Conservation (phyloP, 2,888 invertebrate species). For the Deroplatys truncata region DNA sequence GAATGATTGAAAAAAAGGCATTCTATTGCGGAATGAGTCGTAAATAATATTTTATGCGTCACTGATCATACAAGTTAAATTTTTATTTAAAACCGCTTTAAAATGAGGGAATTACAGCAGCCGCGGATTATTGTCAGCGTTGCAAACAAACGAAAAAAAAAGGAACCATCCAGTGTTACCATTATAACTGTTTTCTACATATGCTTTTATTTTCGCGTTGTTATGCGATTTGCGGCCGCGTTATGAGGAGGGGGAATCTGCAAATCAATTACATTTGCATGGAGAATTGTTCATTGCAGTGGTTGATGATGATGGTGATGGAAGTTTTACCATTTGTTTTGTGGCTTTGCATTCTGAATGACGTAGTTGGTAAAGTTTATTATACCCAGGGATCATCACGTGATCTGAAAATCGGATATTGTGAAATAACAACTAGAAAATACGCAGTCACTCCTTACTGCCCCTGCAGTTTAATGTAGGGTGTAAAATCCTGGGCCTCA, state of each 20-base stretch:
- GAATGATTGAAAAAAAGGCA: no score
- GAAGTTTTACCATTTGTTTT: background rate
- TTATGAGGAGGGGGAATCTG: background rate
- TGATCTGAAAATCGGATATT: background rate
- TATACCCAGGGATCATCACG: background rate
- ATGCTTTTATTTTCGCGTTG: background rate
- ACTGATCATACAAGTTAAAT: background rate
- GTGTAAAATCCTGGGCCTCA: no score
- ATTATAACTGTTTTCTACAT: background rate
- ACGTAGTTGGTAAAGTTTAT: background rate
- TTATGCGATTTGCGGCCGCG: background rate
- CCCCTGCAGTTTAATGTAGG: background rate
- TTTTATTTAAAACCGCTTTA: background rate
- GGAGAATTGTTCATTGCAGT: conserved; percentile 4
- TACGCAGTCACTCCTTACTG: background rate
- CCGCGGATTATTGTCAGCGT: background rate
- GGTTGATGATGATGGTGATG: background rate
- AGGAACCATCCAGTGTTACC: background rate
- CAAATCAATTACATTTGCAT: conserved; percentile 6
- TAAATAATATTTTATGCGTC: background rate
- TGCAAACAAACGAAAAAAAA: background rate
- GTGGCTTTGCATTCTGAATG: background rate
- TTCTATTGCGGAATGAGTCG: no score
- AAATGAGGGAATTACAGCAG: background rate
- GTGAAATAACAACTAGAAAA: background rate